Evolutionary conservation across 2,113 vertebrate genomes (phyloP), one percentile per base, ranked within the genome.

Genomic region (Sinocyclocheilus grahami): DNA sequence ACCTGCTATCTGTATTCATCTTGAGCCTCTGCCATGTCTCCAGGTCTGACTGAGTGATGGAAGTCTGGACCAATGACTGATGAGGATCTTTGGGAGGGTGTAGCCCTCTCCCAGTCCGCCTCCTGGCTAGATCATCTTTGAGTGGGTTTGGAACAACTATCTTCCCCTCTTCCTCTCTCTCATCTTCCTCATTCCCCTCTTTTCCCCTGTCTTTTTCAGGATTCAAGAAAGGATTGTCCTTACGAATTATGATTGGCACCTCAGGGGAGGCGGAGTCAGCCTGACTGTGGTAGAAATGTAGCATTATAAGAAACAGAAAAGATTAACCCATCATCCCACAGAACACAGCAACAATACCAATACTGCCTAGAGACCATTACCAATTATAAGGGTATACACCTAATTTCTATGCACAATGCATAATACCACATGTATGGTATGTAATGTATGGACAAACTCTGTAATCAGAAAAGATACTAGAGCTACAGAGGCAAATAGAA

Each of bases 1-100:
- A 99, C 98, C 98, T 99, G 88, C 91, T 89, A 85, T 97, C 95
- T 86, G 93, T 94, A 87, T 94, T 96, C 86, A 98, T 93, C 91
- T 95, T 97, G 87, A 99, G 90, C 71, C 96, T 97, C 92, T 97
- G 94, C 97, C 98, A 99, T 1, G 95, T 98, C 92, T 97, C 94
- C 92, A 97, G 82, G 90, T 98, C 97, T 16, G 96, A 95, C 91
- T 95, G 94, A 86, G 96, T 98, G 90, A 98, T 95, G 87, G 92
- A 90, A 1, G 94, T 86, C 77, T 92, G 92, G 62, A 92, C 90
- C 90, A 97, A 96, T 89, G 87, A 91, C 0, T 69, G 82, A 0
- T 72, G 92, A 78, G 94, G 92, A n/a, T 95, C 95, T 39, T 78
- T 94, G 11, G 92, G 94, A 48, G 93, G 91, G 86, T 87, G 87